These are phyloP conservation scores for Aporophyla lueneburgensis DNA, from an alignment of 2,888 invertebrate species.

Conservation along the genomic window DNA sequence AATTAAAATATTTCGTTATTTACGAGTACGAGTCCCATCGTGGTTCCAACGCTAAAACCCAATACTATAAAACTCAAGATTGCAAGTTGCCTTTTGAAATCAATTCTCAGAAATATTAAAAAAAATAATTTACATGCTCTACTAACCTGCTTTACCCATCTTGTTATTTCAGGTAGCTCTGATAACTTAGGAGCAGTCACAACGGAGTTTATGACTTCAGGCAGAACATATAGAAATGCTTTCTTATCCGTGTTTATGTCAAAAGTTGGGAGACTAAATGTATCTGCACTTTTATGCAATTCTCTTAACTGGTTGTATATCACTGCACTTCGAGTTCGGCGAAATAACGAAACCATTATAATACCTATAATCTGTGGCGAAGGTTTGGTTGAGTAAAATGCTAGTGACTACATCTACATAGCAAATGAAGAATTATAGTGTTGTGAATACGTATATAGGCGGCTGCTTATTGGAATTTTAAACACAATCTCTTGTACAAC, in stretches of 20 bases:
- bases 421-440: not conserved
- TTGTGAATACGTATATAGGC: not conserved
- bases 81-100: too few relatives aligned
- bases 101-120: not conserved
- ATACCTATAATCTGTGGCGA: not conserved
- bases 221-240: constrained; percentile 16
- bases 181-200: constrained; percentile 18
- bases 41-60: too few relatives aligned
- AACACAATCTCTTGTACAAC: not conserved
- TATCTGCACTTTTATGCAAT: constrained; percentile 10
- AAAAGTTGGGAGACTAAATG: not conserved
- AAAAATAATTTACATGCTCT: not conserved
- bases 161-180: constrained; percentile 21
- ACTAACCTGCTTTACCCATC: constrained; percentile 25
- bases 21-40: too few relatives aligned
- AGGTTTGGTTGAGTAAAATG: not conserved
- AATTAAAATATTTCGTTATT: too few relatives aligned
- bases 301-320: not conserved
- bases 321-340: not conserved
- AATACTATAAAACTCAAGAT: too few relatives aligned
- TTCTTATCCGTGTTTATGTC: constrained; percentile 17
- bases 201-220: constrained; percentile 20
- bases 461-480: not conserved
- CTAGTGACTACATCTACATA: not conserved
- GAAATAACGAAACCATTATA: not conserved